A percentile compares a stretch with the other conserved stretches of the same genome.
Evolutionary conservation across 2,888 invertebrate species (phyloP).

Genomic region (Prosapia bicincta): DNA sequence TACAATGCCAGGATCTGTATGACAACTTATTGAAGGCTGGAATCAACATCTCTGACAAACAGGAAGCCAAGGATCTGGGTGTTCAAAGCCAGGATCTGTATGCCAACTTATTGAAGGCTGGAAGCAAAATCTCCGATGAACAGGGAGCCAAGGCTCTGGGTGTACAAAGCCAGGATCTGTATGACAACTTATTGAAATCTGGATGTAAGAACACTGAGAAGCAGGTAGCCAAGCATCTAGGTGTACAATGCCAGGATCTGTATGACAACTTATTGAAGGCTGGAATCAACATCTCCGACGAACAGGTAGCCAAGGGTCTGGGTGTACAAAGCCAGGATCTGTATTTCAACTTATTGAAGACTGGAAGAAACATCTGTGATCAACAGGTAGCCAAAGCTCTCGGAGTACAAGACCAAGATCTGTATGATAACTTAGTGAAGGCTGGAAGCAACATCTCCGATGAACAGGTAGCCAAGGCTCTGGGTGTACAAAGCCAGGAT

Average conservation of each 20-base stretch:
- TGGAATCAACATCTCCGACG: no score
- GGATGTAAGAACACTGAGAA: neutral
- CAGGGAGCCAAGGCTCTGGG: neutral
- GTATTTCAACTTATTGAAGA: neutral
- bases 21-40: no score
- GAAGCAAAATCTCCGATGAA: no score
- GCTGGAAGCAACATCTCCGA: neutral
- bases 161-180: neutral
- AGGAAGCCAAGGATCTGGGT: no score
- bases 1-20: no score
- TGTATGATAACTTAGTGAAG: neutral
- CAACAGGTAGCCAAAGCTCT: neutral
- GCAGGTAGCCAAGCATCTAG: neutral
- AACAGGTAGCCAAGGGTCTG: neutral
- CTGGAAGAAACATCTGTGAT: neutral
- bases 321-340: neutral
- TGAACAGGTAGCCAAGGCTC: neutral
- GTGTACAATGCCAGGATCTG: no score
- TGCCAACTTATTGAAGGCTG: neutral
- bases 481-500: neutral
- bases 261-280: no score
- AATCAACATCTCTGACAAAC: no score
- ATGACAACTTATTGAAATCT: neutral
- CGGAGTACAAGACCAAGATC: neutral
- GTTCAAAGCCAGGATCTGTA: neutral